Evolutionary conservation across 2,888 invertebrate genomes (phyloP), one percentile per base, ranked within the genome.

Genomic region (Magallana nippona): DNA sequence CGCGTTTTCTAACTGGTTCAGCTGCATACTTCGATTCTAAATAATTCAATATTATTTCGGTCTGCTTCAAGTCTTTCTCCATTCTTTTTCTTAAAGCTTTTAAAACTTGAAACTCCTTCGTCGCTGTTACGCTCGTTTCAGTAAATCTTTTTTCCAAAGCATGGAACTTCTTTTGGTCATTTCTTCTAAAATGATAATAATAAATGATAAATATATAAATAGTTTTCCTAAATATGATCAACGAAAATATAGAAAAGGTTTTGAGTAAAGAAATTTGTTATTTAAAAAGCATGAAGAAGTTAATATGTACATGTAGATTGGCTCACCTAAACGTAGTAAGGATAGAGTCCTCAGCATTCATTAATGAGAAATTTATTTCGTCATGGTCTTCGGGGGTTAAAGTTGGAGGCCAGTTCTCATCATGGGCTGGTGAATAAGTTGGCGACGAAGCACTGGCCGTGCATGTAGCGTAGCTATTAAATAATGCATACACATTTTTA

Each of bases 401-500:
- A 27, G 62, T 22, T 11, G 62, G 62, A 22, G 62, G 62, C 62
- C 62, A 63, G 62, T 63, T 63, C 62, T 63, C 62, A 63, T 63
- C 62, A 11, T 10, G 3, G 22, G 62, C 19, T 19, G 62, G 62
- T 22, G 62, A 63, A 22, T 19, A 63, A 5, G 62, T 63, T 27
- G 27, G 27, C 27, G 62, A 19, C 19, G 62, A 2, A 62, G 19
- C 19, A 62, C 19, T n/a, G 62, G 62, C n/a, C 10, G 62, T 62
- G 62, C 19, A 62, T 62, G 19, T 62, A 62, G 10, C n/a, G 19
- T 62, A 27, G 27, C 27, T 27, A 27, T 27, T 27, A 27, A 27
- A 27, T 27, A 27, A 27, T 27, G 27, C 27, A 27, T 27, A 27
- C 27, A 27, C 27, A 27, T 27, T 27, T 27, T 27, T 27, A 27